These are phyloP conservation scores for Poliocrania exsul DNA, from an alignment of 2,797 vertebrate species.

Conservation along the genomic window DNA sequence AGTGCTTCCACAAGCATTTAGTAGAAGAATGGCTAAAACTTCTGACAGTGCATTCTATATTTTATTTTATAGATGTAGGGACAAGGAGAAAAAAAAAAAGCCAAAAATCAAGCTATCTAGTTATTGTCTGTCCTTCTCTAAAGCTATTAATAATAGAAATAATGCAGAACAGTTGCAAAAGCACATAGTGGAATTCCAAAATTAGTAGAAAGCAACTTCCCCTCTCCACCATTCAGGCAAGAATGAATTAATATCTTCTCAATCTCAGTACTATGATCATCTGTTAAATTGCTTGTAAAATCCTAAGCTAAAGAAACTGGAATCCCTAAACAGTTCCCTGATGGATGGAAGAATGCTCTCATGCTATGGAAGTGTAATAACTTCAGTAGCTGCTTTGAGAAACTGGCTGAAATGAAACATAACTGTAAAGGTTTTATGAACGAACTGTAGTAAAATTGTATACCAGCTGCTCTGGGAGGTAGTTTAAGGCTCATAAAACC, in stretches of 20 bases:
- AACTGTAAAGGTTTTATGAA: not conserved
- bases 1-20: not conserved
- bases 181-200: not conserved
- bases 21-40: not conserved
- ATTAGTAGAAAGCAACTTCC: not conserved
- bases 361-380: not conserved
- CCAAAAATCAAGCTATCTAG: not conserved
- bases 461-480: not conserved
- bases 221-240: not conserved
- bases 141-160: not conserved
- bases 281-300: not conserved
- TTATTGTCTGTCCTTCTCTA: not conserved
- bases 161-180: not conserved
- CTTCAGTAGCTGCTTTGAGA: not conserved
- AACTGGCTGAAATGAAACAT: not conserved
- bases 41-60: not conserved
- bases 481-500: not conserved
- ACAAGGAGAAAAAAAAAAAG: fast-evolving
- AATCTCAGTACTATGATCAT: not conserved
- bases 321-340: not conserved
- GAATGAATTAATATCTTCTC: not conserved
- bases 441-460: not conserved
- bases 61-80: not conserved
- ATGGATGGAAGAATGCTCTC: not conserved
- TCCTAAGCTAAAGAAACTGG: not conserved